Conservation (phyloP, 2,888 invertebrate species). For the Hedya salicella region DNA sequence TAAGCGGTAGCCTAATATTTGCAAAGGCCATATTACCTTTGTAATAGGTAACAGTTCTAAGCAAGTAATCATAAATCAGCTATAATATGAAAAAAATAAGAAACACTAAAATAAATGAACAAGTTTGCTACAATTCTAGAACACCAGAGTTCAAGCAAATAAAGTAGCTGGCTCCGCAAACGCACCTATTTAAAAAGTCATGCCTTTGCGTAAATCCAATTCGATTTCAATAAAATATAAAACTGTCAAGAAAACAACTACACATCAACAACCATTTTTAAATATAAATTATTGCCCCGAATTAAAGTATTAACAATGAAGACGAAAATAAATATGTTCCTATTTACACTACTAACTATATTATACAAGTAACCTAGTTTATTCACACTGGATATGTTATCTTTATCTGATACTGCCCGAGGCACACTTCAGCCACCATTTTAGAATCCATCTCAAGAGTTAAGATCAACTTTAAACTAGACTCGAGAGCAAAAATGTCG, state of each 20-base stretch:
- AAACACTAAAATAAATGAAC: too few relatives aligned
- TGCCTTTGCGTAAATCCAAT: background rate
- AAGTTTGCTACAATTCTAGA: too few relatives aligned
- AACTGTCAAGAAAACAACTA: constrained; percentile 65
- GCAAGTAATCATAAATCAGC: too few relatives aligned
- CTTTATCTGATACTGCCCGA: constrained; percentile 65
- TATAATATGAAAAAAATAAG: too few relatives aligned
- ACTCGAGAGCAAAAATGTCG: too few relatives aligned
- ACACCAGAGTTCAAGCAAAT: too few relatives aligned
- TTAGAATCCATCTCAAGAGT: background rate
- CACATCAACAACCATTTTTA: constrained; percentile 66
- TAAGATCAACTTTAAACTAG: too few relatives aligned
- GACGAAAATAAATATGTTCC: constrained; percentile 50
- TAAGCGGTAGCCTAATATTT: too few relatives aligned
- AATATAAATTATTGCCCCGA: constrained; percentile 77
- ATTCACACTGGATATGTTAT: constrained; percentile 83
- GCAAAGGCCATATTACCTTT: too few relatives aligned
- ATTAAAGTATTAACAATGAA: constrained; percentile 50
- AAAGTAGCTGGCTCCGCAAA: background rate
- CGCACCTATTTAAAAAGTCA: background rate
- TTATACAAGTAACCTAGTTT: constrained; percentile 74
- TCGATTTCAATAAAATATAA: constrained; percentile 43
- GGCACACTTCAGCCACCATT: constrained; percentile 13
- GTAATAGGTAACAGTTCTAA: too few relatives aligned
- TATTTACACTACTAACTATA: constrained; percentile 80